A percentile compares a stretch with the other conserved stretches of the same genome.
Evolutionary conservation across 1,140 invertebrate species (phyloP).

Genomic region (Cryptotermes secundus): DNA sequence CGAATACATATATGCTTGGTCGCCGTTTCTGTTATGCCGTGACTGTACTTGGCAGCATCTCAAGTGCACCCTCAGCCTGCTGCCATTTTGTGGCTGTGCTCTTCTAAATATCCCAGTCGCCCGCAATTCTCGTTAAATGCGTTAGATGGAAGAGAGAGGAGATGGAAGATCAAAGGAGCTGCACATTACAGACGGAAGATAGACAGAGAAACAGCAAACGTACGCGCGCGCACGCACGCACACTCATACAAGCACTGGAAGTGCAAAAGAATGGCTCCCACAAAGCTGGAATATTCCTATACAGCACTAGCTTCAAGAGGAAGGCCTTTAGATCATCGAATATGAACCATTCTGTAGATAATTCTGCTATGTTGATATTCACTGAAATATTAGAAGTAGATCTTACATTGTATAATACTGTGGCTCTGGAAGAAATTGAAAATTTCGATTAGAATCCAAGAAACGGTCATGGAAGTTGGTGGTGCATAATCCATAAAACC

Average conservation of each 20-base stretch:
- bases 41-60: background rate
- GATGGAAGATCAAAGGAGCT: background rate
- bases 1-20: too few relatives aligned
- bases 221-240: background rate
- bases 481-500: too few relatives aligned
- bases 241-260: background rate
- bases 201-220: background rate
- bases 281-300: background rate
- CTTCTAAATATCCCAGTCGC: background rate
- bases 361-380: background rate
- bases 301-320: background rate
- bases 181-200: background rate
- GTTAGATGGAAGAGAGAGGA: background rate
- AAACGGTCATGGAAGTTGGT: too few relatives aligned
- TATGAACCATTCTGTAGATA: background rate
- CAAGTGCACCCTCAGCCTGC: conserved; percentile 11
- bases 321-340: background rate
- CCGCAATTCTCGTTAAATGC: conserved; percentile 15
- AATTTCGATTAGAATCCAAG: too few relatives aligned
- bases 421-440: too few relatives aligned
- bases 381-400: background rate
- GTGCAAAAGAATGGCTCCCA: background rate
- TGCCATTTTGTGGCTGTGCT: background rate
- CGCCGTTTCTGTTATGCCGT: background rate
- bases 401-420: too few relatives aligned